Evolutionary conservation across 1,140 invertebrate species (phyloP).

Genomic region (Metopolophium dirhodum): DNA sequence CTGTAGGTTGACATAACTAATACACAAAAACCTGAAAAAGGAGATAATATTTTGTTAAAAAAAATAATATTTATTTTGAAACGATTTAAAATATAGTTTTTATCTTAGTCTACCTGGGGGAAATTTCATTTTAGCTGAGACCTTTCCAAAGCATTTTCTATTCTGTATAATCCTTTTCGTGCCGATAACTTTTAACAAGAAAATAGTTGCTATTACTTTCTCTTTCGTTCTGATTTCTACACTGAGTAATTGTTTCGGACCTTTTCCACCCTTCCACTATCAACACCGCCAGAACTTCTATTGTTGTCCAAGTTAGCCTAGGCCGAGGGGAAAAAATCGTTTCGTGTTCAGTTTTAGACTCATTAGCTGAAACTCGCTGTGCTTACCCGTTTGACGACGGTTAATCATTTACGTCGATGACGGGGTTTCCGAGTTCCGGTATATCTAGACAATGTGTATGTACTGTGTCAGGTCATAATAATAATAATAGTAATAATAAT

Average conservation of each 20-base stretch:
- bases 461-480: background rate
- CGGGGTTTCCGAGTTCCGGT: background rate
- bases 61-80: background rate
- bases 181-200: slow-evolving; percentile 27
- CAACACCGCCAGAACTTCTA: background rate
- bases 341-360: slow-evolving; percentile 25
- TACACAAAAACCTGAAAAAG: background rate
- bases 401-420: slow-evolving; percentile 36
- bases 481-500: background rate
- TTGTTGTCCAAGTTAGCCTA: background rate
- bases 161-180: slow-evolving; percentile 14
- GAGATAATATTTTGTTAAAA: background rate
- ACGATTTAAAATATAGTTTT: background rate
- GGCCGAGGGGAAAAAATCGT: background rate
- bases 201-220: background rate
- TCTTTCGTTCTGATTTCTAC: slow-evolving; percentile 12
- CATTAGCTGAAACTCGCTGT: background rate
- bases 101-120: background rate
- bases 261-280: background rate
- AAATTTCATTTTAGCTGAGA: background rate
- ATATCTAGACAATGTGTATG: background rate
- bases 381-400: background rate
- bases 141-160: background rate
- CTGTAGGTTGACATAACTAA: no score
- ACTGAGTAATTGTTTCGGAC: slow-evolving; percentile 11